phyloP scores from a whole-genome alignment of 2,888 invertebrate genomes.

The Acanthopleura granulata region DNA sequence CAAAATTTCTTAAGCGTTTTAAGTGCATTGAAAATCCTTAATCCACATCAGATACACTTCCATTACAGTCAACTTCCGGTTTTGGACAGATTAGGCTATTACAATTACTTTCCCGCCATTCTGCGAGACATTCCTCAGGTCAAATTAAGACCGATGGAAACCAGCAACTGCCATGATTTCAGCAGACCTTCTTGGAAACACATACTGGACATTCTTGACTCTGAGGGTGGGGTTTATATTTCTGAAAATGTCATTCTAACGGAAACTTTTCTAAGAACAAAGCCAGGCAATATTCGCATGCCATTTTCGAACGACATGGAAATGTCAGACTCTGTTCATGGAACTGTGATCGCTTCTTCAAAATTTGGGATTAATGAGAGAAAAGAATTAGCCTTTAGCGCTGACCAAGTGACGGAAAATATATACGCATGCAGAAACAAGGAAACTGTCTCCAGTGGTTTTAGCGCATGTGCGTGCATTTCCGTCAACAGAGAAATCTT shows the following conservation, averaged over 20 bases:
- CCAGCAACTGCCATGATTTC: no score
- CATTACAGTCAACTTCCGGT: conserved; percentile 38
- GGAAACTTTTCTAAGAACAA: conserved; percentile 21
- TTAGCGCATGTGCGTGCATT: no score
- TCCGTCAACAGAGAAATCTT: no score
- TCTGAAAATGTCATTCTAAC: conserved; percentile 43
- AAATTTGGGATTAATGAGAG: no score
- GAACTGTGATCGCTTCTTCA: no score
- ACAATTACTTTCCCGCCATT: conserved; percentile 47
- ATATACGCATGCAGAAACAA: no score
- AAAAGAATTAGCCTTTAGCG: not conserved
- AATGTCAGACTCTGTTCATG: no score
- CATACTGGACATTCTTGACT: conserved; percentile 43
- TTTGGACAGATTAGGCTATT: conserved; percentile 40
- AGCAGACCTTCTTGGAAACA: conserved; percentile 19
- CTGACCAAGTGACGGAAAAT: no score
- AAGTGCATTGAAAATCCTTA: conserved; percentile 53
- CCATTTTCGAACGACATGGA: no score
- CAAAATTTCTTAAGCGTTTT: conserved; percentile 57
- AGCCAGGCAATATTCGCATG: no score
- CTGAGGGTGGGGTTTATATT: conserved; percentile 58
- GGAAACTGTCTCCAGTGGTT: no score
- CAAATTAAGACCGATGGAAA: no score
- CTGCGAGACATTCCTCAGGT: conserved; percentile 39
- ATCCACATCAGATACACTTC: conserved; percentile 56